phyloP scores from a whole-genome alignment of 2,113 vertebrate species.

The Tachysurus vachellii region DNA sequence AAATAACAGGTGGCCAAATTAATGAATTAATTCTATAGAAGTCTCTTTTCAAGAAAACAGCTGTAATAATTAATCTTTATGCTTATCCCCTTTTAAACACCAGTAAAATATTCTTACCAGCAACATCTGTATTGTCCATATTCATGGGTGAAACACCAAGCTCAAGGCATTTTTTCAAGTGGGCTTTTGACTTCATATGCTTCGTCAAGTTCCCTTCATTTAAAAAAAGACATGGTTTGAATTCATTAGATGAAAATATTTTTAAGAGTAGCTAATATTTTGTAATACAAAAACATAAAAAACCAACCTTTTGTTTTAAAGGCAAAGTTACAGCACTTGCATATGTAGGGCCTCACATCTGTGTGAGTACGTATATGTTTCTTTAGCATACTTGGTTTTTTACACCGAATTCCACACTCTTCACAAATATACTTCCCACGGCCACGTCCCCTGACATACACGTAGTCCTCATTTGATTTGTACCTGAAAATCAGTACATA shows the following conservation, averaged over 20 bases:
- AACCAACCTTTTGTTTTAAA: constrained; percentile 99
- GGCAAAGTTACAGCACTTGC: constrained; percentile 97
- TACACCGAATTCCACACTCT: constrained; percentile 98
- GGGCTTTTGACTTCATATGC: constrained; percentile 99
- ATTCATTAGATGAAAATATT: not conserved
- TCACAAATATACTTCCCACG: constrained; percentile 98
- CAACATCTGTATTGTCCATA: constrained; percentile 88
- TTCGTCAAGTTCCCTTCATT: constrained; percentile 93
- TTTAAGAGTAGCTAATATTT: not conserved
- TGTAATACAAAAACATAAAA: not conserved
- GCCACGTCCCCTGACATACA: constrained; percentile 95
- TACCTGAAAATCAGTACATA: constrained; percentile 74
- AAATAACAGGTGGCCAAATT: constrained; percentile 11
- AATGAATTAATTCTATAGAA: not conserved
- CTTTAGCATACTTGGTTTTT: constrained; percentile 99
- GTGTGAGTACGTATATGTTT: constrained; percentile 98
- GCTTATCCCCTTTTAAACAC: not conserved
- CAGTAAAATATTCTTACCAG: constrained; percentile 72
- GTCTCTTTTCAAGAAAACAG: not conserved
- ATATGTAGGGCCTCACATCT: constrained; percentile 94
- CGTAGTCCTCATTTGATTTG: constrained; percentile 98
- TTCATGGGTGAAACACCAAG: constrained; percentile 92
- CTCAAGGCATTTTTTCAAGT: constrained; percentile 99
- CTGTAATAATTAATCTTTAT: not conserved
- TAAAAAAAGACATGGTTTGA: not conserved